Evolutionary conservation across 2,888 invertebrate species (phyloP), one percentile per base, ranked within the genome.

Genomic region (Lithophane leautieri): DNA sequence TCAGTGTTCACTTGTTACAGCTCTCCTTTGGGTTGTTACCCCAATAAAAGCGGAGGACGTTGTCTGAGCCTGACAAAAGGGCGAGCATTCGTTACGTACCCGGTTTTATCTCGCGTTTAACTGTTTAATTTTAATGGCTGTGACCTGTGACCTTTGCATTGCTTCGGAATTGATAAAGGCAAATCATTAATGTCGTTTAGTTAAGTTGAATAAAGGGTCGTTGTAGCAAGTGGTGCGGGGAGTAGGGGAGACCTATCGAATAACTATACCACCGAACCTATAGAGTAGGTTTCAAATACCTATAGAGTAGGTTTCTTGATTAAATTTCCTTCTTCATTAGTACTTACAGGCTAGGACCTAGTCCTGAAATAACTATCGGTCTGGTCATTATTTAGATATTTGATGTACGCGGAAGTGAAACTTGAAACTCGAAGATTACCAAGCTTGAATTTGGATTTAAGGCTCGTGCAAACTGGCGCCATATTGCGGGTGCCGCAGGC

Each of bases 31-130:
- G 75, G 84, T 87, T 82, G 85, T 86, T 88, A 87, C 87, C 82
- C 81, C 78, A 88, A 90, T 92, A 90, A 89, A 90, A 90, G 74
- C 83, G 78, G 81, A 88, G 84, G 85, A 88, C 86, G 84, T 86
- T 85, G 84, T 75, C 80, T 76, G 81, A 83, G 85, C 80, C 78
- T 80, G 79, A 86, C 88, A 86, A 89, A 88, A 87, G 83, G 85
- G 79, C 86, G 83, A 74, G 82, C 80, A 82, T 83, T 76, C 80
- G 14, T 78, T 76, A 82, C 72, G 73, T 79, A 80, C 69, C 70
- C 63, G 66, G 42, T 44, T 77, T 83, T 81, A 81, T 83, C 71
- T 69, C 69, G 12, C 65, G 40, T 76, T 73, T 71, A 77, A 75
- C 77, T 86, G 81, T 80, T 83, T 85, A 78, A 86, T 89, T 89